Evolutionary conservation across 2,113 vertebrate genomes (phyloP).

Genomic region (Rhadina sibilatrix): DNA sequence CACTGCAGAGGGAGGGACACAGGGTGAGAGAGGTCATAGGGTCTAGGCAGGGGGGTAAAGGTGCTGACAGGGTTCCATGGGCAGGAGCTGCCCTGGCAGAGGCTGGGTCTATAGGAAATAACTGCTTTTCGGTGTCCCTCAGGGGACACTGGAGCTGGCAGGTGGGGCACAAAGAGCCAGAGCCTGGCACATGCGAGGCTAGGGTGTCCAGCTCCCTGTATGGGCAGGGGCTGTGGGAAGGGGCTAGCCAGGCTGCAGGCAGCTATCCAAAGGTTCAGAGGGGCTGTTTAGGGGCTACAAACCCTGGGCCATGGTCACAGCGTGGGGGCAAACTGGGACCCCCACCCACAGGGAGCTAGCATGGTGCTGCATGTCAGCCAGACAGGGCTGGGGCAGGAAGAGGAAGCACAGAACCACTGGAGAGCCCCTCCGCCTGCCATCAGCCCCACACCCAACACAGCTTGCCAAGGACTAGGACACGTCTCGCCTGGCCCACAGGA

Average conservation of each 20-base stretch:
- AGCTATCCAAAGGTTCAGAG: neutral
- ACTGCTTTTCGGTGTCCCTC: fast-evolving
- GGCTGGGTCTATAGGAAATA: neutral
- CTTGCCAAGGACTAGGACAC: neutral
- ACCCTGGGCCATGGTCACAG: neutral
- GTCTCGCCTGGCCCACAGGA: fast-evolving
- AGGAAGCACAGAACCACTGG: neutral
- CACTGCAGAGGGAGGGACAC: neutral
- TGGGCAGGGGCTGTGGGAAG: neutral
- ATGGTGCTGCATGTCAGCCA: neutral
- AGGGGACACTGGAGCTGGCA: fast-evolving
- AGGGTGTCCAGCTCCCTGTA: fast-evolving
- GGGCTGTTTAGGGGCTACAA: fast-evolving
- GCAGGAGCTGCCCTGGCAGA: neutral
- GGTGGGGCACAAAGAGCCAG: too few species aligned
- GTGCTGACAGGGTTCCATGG: neutral
- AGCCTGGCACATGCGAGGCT: neutral
- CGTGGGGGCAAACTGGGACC: fast-evolving
- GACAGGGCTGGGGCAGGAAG: neutral
- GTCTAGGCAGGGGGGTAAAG: too few species aligned
- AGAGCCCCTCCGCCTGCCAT: neutral
- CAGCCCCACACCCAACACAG: neutral
- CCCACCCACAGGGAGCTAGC: neutral
- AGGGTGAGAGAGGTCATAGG: neutral
- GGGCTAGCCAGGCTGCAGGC: neutral